Evolutionary conservation across 2,888 invertebrate genomes (phyloP), one percentile per base, ranked within the genome.

Genomic region (Corbicula japonica): DNA sequence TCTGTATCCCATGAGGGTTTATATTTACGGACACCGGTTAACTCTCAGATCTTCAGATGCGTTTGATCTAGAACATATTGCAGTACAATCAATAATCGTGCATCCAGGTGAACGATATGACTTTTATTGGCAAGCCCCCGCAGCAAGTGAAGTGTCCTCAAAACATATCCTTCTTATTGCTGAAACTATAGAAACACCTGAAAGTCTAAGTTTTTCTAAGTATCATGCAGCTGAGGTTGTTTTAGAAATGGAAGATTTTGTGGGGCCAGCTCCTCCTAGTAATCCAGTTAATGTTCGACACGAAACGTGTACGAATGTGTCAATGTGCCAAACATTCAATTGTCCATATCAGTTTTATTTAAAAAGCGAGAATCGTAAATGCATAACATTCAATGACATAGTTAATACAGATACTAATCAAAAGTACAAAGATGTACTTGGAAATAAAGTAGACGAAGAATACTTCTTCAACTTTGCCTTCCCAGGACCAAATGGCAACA

Each of bases 41-140:
- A 58, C 35, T 28, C 23, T 12, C 87, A 85, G 52, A 76, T 87
- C 10, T 34, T 76, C 82, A 1, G 89, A 88, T 58, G 85, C 85
- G 2, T 69, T 32, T 15, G 76, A 84, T 4, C 21, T 88, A 5
- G 73, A 65, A 44, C 82, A 81, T 4, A 21, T 80, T 10, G 32
- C 54, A 1, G 81, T 83, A 1, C 75, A 87, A 6, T 80, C 75
- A 8, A 58, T 89, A 10, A 60, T 85, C 1, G 71, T 87, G 28
- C 77, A 80, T 35, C 76, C 86, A 2, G 89, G 88, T 0, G 88
- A 89, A 52, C 56, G 86, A 30, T 72, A 81, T 26, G 89, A 89
- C 65, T 83, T 90, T 50, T 54, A 65, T 30, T 77, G 76, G 70
- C n/a, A 61, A 63, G 44, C 62, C 26, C 60, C 72, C 2, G n/a